phyloP scores from a whole-genome alignment of 2,888 invertebrate genomes.

The Beris chalybata region DNA sequence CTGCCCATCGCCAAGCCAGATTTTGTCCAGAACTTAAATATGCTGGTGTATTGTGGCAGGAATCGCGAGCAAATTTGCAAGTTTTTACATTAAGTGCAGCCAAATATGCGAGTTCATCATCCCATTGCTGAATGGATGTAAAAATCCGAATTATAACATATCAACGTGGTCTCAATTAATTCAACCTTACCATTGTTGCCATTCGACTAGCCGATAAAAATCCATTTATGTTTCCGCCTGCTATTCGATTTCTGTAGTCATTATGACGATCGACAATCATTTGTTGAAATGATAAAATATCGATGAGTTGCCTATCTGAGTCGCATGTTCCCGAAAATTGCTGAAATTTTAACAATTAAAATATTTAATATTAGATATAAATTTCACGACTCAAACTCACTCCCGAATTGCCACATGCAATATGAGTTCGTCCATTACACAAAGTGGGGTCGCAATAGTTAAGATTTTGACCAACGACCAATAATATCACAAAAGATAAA shows the following conservation, averaged over 20 bases:
- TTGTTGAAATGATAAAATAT: not conserved
- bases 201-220: conserved; percentile 45
- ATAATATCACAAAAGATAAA: no score
- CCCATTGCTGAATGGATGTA: no score
- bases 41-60: no score
- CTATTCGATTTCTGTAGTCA: conserved; percentile 44
- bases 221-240: conserved; percentile 39
- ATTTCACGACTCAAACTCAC: conserved; percentile 4
- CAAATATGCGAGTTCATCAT: no score
- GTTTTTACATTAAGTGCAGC: no score
- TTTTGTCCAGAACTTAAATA: no score
- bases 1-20: no score
- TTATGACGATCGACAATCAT: conserved; percentile 41
- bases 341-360: conserved; percentile 1
- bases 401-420: conserved; percentile 23
- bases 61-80: no score
- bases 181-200: conserved; percentile 40
- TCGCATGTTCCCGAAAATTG: conserved; percentile 4
- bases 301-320: not conserved
- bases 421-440: conserved; percentile 7
- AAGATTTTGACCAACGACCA: no score
- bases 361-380: not conserved
- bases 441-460: conserved; percentile 12
- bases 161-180: no score
- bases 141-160: no score